These are phyloP conservation scores for Agapornis canus DNA, from an alignment of 2,797 vertebrate genomes.

Conservation along the genomic window DNA sequence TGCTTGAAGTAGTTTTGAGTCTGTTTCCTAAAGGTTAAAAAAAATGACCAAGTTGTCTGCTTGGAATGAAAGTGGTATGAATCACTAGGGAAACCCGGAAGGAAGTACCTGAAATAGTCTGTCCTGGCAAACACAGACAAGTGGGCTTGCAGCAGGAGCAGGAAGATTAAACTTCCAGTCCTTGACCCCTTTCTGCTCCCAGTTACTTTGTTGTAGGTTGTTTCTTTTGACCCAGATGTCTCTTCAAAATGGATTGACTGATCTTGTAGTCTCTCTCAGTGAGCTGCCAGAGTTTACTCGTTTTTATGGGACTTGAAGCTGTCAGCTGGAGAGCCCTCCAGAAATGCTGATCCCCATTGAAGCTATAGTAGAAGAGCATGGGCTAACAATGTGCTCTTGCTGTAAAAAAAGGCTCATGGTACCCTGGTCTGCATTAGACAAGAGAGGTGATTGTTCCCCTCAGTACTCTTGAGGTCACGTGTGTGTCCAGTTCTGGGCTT, in stretches of 20 bases:
- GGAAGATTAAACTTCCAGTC: neutral
- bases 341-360: neutral
- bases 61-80: neutral
- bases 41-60: neutral
- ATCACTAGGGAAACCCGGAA: neutral
- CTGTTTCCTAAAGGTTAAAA: slow-evolving; percentile 13
- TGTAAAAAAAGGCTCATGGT: neutral
- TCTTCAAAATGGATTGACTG: neutral
- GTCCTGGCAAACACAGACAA: neutral
- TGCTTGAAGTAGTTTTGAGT: neutral
- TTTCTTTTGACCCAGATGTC: neutral
- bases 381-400: neutral
- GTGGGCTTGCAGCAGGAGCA: neutral
- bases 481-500: neutral
- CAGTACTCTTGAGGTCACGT: neutral
- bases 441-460: neutral
- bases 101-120: neutral
- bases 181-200: neutral
- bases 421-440: neutral
- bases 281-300: neutral
- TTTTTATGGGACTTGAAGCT: neutral
- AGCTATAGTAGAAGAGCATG: neutral
- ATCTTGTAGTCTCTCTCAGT: neutral
- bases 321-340: neutral
- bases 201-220: neutral